Evolutionary conservation across 1,140 invertebrate species (phyloP), one percentile per base, ranked within the genome.

Genomic region (Drosophila seguyi): DNA sequence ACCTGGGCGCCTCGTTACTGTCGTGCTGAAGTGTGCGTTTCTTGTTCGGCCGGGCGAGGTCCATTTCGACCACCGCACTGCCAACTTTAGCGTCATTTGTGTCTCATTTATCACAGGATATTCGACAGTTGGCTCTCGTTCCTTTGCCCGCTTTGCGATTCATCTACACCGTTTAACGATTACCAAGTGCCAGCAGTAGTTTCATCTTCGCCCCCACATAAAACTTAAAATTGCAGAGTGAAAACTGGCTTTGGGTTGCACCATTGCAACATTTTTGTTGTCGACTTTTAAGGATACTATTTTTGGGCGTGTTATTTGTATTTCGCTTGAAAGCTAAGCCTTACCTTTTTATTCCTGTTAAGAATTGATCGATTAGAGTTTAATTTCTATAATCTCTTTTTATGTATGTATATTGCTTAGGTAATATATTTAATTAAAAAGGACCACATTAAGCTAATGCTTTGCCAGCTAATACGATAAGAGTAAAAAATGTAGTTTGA

Each of bases 41-140:
- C 62, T 82, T 56, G 52, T 53, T 72, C 14, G 82, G 42, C 66
- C 66, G 62, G 61, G 39, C 53, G 66, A 53, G 53, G 68, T 60
- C 18, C 42, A 27, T 44, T 50, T 31, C 41, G 48, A 58, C 38
- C 62, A 59, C 67, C 62, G 57, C 38, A 29, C 20, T 39, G 42
- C 50, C 56, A 68, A 31, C 48, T 72, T 79, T 53, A 25, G 58
- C 66, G 65, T 79, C 71, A 63, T 67, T 57, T 67, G 63, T 61
- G 48, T 73, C 62, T 79, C 83, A 79, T 83, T 79, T 88, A 88
- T 88, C 84, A 83, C 83, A 65, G 71, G 41, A 67, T 66, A 74
- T 83, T 74, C 77, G 82, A 74, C 82, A 85, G 53, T 65, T 66
- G 63, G 73, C 74, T 68, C 69, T 45, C 74, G 55, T 59, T 60